Base-by-base conservation (phyloP, 2,888 invertebrate genomes). In the Tetanocera ferruginea region DNA sequence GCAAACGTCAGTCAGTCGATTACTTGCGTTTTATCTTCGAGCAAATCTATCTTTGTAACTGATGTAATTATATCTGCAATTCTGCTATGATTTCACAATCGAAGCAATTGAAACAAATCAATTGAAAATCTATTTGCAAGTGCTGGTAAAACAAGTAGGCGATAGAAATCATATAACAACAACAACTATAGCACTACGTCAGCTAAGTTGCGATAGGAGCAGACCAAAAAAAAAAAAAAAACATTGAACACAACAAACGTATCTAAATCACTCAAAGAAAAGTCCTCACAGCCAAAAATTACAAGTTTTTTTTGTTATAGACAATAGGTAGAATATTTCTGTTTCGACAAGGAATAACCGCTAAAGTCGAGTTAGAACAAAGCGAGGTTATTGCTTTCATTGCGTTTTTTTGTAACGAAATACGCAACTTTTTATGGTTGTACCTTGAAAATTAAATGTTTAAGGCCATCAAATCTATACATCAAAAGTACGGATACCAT, bases 1-100 rank as follows among this genome's bases (percentile, higher is more conserved):
- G 28, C 25, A 60, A 60, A 60, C 28, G 25, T 60, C 28, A 60
- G 25, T 60, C 28, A 60, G 60, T 28, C 60, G 28, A 4, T 60
- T 28, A 19, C 55, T 23, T 55, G 6, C 9, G 23, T 55, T 55
- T 55, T 28, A 34, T 37, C 31, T 66, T 9, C 66, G 28, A 60
- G 67, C 25, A 43, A 37, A 51, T 69, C 17, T 69, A 49, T 69
- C 49, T 69, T 19, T 49, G 51, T 11, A 60, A 57, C 72, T 72
- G 72, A 23, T 57, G 72, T 57, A 72, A 72, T 72, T 72, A 72
- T 43, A 60, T 57, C 6, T 25, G 72, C 57, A 72, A 72, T 57
- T 72, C 37, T 43, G 57, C 23, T 28, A 72, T 72, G 57, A 37
- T 72, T 72, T 72, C 72, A 57, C 72, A 72, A 72, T 72, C 72